Evolutionary conservation across 2,888 invertebrate species (phyloP), one percentile per base, ranked within the genome.

Genomic region (Nomada lathburiana): DNA sequence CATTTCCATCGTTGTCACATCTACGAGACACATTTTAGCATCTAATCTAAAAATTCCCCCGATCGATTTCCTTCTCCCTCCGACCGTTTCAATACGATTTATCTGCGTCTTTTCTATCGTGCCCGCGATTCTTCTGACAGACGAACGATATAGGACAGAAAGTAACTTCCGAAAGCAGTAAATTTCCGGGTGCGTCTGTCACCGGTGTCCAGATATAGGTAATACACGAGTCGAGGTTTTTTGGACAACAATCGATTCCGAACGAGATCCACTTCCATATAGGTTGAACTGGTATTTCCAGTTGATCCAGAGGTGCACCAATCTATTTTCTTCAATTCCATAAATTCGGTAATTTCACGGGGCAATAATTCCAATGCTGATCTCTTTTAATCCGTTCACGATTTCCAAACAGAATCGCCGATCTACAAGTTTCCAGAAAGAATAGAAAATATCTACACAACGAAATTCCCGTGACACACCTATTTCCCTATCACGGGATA

Each of bases 231-330:
- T 71, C 53, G 42, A 57, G 29, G 42, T 70, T 42, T 69, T 81
- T n/a, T 36, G 26, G 44, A 16, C 26, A 26, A 44, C 52, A 29
- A 23, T 29, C 47, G 68, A 55, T 69, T 57, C 29, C 23, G 20
- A 36, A 36, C 67, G 16, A 55, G 53, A 69, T 64, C 47, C 42
- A 26, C 47, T 62, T 20, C 47, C 65, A 57, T 67, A 63, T 67
- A 78, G 62, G 47, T 65, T 29, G 2, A 18, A 80, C 76, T 52
- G 47, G 73, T 74, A 70, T 70, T 74, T 76, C 71, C 62, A 60
- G 69, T 52, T 53, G 26, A 23, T 44, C 76, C 26, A 23, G 67
- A 65, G 53, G 44, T 2, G 10, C 3, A 50, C n/a, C 42, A 23
- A 63, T 73, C 69, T 16, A 42, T 57, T 73, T 50, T 60, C 47